Percentiles rank a stretch among this genome's conserved stretches.
Conservation (phyloP, 2,797 vertebrate genomes). For the Poecilia picta region DNA sequence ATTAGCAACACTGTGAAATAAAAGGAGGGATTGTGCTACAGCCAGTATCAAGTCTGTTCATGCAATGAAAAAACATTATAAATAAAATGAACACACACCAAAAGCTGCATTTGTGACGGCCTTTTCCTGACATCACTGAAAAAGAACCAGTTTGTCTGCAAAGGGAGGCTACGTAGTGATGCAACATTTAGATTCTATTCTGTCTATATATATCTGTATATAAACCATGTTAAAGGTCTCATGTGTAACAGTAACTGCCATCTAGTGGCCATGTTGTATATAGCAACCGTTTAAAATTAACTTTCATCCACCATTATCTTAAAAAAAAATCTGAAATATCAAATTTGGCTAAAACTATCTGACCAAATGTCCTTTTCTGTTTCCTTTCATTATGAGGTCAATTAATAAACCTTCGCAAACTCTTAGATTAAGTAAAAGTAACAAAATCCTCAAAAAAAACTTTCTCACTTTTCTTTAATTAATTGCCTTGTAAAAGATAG, state of each 20-base stretch:
- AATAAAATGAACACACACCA: not conserved
- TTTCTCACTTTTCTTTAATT: not conserved
- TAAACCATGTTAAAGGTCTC: too few species aligned
- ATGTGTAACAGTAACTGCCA: not conserved
- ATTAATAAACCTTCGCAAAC: not conserved
- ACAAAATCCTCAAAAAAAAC: not conserved
- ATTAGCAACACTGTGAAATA: not conserved
- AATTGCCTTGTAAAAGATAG: not conserved
- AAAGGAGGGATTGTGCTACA: too few species aligned
- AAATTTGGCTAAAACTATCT: not conserved
- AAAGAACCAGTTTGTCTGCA: not conserved
- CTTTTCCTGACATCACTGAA: not conserved
- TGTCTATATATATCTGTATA: not conserved
- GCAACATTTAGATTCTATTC: not conserved
- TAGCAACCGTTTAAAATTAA: not conserved
- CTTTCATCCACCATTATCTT: not conserved
- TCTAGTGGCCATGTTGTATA: not conserved
- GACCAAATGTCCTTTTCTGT: not conserved
- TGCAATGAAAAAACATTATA: not conserved
- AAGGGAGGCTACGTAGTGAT: not conserved
- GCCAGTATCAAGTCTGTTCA: not conserved
- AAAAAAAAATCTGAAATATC: not conserved
- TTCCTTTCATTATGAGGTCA: not conserved
- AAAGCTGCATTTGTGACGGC: not conserved
- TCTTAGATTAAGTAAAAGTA: not conserved